Conservation (phyloP, 2,888 invertebrate species). For the Lithophane leautieri region DNA sequence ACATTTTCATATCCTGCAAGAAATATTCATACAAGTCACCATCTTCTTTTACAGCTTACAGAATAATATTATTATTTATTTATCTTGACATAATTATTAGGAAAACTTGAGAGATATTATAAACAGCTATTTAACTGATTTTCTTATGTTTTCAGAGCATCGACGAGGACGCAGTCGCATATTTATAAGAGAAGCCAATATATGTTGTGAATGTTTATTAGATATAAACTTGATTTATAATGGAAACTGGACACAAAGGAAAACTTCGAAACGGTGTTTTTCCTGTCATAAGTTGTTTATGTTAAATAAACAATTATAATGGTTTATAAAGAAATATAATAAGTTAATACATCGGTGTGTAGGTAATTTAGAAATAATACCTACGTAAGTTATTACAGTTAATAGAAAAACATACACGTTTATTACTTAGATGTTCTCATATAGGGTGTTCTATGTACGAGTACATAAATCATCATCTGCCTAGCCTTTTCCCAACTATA, state of each 20-base stretch:
- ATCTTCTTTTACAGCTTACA: background rate
- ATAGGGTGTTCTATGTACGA: background rate
- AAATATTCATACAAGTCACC: background rate
- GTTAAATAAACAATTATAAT: background rate
- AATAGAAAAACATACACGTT: background rate
- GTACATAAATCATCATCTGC: too few relatives aligned
- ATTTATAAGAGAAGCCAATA: background rate
- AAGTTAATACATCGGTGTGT: background rate
- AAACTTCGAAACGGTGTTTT: slow-evolving; percentile 25
- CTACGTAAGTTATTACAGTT: background rate
- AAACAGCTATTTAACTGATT: background rate
- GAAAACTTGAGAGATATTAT: background rate
- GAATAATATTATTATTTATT: background rate
- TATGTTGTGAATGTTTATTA: background rate
- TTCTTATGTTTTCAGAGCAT: slow-evolving; percentile 5
- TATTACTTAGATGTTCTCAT: background rate
- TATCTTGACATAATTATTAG: background rate
- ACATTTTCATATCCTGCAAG: background rate
- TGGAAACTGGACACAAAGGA: slow-evolving; percentile 2
- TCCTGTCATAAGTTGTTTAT: slow-evolving; percentile 12
- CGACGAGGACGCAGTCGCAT: background rate
- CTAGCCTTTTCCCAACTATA: too few relatives aligned
- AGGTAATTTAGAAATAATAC: background rate
- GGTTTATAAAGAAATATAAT: slow-evolving; percentile 6
- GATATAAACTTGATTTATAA: slow-evolving; percentile 5